Percentiles rank a stretch among this genome's conserved stretches.
phyloP scores from a whole-genome alignment of 2,113 vertebrate species.

The Columba livia region DNA sequence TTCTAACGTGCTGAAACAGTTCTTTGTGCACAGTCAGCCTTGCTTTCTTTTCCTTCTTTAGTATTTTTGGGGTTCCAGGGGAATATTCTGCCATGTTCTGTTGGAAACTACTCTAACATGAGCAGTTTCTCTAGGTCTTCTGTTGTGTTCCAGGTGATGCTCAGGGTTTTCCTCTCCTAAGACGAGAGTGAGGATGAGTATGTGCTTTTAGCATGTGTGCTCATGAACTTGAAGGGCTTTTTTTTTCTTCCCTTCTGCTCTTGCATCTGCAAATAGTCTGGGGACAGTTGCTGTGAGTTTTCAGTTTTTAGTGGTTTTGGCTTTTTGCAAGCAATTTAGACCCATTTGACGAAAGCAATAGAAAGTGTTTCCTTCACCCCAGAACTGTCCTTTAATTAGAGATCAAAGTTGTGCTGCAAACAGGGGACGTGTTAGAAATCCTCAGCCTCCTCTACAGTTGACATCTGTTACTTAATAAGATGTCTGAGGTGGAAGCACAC shows the following conservation, averaged over 20 bases:
- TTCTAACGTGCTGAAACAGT: not conserved
- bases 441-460: not conserved
- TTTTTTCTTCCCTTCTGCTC: not conserved
- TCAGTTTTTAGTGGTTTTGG: not conserved
- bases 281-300: not conserved
- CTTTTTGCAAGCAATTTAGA: not conserved
- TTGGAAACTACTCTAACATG: not conserved
- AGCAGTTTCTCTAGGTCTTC: not conserved
- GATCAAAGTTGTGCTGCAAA: not conserved
- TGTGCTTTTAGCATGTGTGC: accelerated
- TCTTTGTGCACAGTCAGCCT: not conserved
- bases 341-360: not conserved
- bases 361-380: not conserved
- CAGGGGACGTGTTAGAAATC: not conserved
- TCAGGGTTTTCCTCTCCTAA: not conserved
- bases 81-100: not conserved
- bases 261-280: not conserved
- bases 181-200: not conserved
- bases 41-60: not conserved
- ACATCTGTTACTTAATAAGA: not conserved
- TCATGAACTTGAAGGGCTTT: not conserved
- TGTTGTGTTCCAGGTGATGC: not conserved
- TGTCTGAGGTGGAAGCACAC: not conserved
- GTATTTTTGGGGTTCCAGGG: not conserved
- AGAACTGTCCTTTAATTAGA: not conserved